A percentile compares a stretch with the other conserved stretches of the same genome.
Conservation (phyloP, 2,113 vertebrate species). For the Chamaea fasciata region DNA sequence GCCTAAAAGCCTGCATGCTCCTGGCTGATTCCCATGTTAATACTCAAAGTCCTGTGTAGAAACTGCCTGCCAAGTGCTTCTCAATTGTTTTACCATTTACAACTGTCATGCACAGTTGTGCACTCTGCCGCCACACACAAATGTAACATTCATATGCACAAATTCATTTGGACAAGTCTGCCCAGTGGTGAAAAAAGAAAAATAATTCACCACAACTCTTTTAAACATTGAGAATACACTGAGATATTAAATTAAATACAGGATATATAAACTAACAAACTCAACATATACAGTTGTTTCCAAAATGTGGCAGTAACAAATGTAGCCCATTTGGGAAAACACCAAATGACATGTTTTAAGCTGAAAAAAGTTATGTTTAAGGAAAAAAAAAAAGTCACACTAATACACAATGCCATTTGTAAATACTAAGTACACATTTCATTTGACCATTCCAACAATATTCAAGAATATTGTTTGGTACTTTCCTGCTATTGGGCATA, state of each 20-base stretch:
- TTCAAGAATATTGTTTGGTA: neutral
- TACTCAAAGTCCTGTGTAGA: neutral
- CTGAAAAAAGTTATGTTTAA: neutral
- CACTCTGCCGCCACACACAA: neutral
- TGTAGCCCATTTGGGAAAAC: neutral
- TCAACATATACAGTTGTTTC: neutral
- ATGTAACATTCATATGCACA: neutral
- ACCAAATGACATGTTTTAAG: neutral
- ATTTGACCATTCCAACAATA: neutral
- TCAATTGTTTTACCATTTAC: neutral
- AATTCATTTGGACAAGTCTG: neutral
- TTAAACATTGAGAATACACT: neutral
- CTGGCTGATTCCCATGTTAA: neutral
- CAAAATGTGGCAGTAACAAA: neutral
- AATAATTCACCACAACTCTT: neutral
- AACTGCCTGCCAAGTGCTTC: neutral
- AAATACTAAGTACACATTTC: neutral
- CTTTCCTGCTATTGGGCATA: neutral
- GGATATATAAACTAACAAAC: neutral
- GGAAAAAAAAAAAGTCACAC: neutral
- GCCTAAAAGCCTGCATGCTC: neutral
- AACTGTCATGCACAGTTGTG: neutral
- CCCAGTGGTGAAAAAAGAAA: neutral
- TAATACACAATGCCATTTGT: neutral
- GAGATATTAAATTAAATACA: neutral